Evolutionary conservation across 1,140 invertebrate genomes (phyloP), one percentile per base, ranked within the genome.

Genomic region (Planococcus citri): DNA sequence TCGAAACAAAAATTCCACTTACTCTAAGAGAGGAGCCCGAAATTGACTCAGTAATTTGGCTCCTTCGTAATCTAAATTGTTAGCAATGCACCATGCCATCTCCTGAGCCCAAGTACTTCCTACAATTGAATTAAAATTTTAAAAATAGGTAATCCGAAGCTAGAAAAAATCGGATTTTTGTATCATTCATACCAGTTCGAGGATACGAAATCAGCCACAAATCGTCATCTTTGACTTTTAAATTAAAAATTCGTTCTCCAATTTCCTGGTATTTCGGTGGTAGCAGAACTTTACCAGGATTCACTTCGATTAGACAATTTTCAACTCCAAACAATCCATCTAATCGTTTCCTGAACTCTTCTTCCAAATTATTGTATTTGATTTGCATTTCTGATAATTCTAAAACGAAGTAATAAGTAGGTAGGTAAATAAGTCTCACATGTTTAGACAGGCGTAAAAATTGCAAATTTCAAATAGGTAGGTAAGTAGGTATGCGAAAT

Each of bases 71-170:
- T 94, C 84, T 60, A 90, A 81, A 74, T 89, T 84, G 75, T 92
- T 86, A 8, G 84, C 86, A 25, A 94, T 84, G 21, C 91, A 80
- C 90, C 90, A 94, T 1, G 90, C 82, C 84, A 94, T 89, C 81
- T 95, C 91, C 77, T 92, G 90, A 12, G 86, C 83, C 90, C 90
- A 93, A 2, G 91, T 91, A 60, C 90, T 92, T 33, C 91, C 92
- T 88, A 73, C 17, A 74, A 75, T 21, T 3, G 3, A 33, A 67
- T 17, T 69, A 41, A 67, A 25, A 24, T 21, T 14, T 67, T 33
- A 33, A 33, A 33, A 33, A 33, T 6, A 33, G 3, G 29, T 6
- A 33, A 33, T 33, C 4, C 12, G 29, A 33, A 6, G 29, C 3
- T 33, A 33, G 29, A 6, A 6, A 33, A 33, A 6, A 6, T 33